phyloP scores from a whole-genome alignment of 2,797 vertebrate genomes.

The Crax fasciolata region DNA sequence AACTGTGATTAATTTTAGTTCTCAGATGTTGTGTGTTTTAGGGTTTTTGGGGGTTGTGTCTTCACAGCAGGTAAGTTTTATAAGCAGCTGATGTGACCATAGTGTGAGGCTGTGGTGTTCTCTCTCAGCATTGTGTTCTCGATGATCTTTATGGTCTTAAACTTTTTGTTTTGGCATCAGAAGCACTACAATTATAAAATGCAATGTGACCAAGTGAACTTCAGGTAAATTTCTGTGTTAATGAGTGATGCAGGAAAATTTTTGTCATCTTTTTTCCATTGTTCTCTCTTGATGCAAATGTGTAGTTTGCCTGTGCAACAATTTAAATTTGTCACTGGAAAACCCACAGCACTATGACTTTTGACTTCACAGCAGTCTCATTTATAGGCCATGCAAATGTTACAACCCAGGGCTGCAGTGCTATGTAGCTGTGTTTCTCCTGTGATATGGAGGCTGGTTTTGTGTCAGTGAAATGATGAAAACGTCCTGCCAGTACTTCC shows the following conservation, averaged over 20 bases:
- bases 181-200: background rate
- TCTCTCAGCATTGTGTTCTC: background rate
- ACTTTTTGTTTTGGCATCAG: background rate
- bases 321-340: background rate
- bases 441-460: background rate
- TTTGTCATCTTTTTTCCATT: background rate
- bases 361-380: background rate
- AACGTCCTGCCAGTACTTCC: background rate
- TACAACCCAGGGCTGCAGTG: background rate
- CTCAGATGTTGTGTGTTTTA: background rate
- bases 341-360: background rate
- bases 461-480: background rate
- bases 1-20: background rate
- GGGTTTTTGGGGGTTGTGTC: background rate
- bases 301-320: background rate
- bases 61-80: background rate
- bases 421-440: background rate
- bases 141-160: background rate
- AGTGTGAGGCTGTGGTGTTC: background rate
- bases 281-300: background rate
- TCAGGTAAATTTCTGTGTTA: background rate
- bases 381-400: background rate
- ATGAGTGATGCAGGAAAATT: background rate
- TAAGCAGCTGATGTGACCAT: background rate
- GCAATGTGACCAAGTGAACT: background rate